Evolutionary conservation across 2,797 vertebrate genomes (phyloP).

Genomic region (Otus scops): DNA sequence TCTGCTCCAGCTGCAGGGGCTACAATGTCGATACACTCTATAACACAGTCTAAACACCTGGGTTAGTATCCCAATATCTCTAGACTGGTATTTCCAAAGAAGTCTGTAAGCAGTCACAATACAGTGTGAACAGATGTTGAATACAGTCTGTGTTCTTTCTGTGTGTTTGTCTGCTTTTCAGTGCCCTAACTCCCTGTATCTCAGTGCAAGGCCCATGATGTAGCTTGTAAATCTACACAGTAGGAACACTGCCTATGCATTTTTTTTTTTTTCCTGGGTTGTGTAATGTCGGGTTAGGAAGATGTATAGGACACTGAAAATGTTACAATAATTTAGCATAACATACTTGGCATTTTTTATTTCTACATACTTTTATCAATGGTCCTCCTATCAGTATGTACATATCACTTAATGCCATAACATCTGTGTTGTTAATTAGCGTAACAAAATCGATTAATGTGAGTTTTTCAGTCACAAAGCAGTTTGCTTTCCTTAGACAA

Average conservation of each 20-base stretch:
- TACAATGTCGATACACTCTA: neutral
- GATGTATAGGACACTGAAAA: neutral
- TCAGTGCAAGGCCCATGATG: neutral
- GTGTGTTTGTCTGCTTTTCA: neutral
- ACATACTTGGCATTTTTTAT: neutral
- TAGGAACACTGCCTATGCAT: neutral
- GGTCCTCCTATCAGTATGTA: neutral
- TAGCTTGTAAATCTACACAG: neutral
- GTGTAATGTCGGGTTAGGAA: neutral
- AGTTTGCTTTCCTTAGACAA: neutral
- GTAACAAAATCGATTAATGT: neutral
- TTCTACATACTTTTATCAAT: neutral
- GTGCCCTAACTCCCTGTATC: neutral
- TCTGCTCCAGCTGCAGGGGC: neutral
- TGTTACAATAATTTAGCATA: neutral
- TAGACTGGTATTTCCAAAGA: neutral
- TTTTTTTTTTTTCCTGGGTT: neutral
- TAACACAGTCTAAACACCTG: neutral
- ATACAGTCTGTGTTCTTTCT: neutral
- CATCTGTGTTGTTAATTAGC: neutral
- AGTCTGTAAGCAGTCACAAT: neutral
- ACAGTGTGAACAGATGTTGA: neutral
- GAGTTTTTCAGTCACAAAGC: neutral
- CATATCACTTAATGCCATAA: neutral
- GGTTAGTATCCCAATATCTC: neutral